phyloP scores from a whole-genome alignment of 2,113 vertebrate species.

The Benthochromis sp. region DNA sequence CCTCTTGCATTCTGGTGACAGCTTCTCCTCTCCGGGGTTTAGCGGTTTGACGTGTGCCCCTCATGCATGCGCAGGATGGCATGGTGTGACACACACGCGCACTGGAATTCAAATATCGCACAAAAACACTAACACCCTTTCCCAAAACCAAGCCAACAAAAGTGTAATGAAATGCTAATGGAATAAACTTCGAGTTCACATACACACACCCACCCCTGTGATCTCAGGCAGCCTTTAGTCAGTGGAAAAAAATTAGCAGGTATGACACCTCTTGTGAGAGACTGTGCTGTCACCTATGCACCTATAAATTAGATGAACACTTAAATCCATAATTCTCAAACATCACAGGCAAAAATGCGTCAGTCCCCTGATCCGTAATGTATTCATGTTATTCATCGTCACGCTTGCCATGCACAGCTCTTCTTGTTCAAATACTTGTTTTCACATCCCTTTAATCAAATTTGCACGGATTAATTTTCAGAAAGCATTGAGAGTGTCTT shows the following conservation, averaged over 20 bases:
- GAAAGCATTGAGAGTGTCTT: background rate
- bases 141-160: background rate
- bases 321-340: constrained; percentile 29
- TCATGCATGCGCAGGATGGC: background rate
- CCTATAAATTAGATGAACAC: constrained; percentile 36
- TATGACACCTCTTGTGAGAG: background rate
- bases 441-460: constrained; percentile 45
- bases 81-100: background rate
- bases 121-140: background rate
- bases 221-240: background rate
- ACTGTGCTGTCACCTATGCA: constrained; percentile 14
- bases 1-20: constrained; percentile 13
- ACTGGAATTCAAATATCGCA: background rate
- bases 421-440: constrained; percentile 35
- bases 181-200: background rate
- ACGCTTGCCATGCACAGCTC: constrained; percentile 7
- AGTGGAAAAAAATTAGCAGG: constrained; percentile 1
- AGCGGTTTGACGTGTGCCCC: constrained; percentile 26
- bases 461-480: constrained; percentile 41
- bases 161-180: background rate
- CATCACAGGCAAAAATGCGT: constrained; percentile 4
- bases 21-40: constrained; percentile 12
- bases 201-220: background rate
- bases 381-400: constrained; percentile 41
- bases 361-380: constrained; percentile 3